Conservation (phyloP, 2,797 vertebrate genomes). For the Synaphobranchus kaupii region DNA sequence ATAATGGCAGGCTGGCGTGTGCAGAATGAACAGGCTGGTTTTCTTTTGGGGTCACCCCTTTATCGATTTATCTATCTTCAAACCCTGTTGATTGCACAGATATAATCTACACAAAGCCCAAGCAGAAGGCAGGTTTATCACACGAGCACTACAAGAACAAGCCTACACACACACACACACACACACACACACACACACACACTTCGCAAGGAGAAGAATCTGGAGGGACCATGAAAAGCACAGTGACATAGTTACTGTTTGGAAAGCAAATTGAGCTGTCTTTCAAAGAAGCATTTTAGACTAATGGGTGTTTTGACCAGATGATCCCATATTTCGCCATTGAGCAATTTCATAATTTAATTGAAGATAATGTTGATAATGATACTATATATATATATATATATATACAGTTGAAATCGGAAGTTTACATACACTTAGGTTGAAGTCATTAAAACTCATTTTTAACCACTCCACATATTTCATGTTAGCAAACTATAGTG, state of each 20-base stretch:
- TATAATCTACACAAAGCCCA: neutral
- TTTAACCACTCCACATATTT: too few relatives aligned
- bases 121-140: neutral
- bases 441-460: too few relatives aligned
- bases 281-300: neutral
- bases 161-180: neutral
- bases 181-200: neutral
- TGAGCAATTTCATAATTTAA: neutral
- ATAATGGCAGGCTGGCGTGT: neutral
- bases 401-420: too few relatives aligned
- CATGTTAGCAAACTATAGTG: too few relatives aligned
- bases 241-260: too few relatives aligned
- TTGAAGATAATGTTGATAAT: neutral
- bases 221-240: too few relatives aligned
- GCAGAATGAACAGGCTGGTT: neutral
- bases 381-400: neutral
- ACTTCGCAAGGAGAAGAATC: neutral
- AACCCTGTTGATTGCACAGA: neutral
- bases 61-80: neutral
- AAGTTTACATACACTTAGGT: too few relatives aligned
- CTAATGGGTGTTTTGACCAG: too few relatives aligned
- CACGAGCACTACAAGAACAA: neutral
- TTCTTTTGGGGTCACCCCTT: neutral
- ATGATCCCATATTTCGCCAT: too few relatives aligned
- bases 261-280: neutral